Evolutionary conservation across 2,797 vertebrate genomes (phyloP), one percentile per base, ranked within the genome.

Genomic region (Muraenolepis orangiensis): DNA sequence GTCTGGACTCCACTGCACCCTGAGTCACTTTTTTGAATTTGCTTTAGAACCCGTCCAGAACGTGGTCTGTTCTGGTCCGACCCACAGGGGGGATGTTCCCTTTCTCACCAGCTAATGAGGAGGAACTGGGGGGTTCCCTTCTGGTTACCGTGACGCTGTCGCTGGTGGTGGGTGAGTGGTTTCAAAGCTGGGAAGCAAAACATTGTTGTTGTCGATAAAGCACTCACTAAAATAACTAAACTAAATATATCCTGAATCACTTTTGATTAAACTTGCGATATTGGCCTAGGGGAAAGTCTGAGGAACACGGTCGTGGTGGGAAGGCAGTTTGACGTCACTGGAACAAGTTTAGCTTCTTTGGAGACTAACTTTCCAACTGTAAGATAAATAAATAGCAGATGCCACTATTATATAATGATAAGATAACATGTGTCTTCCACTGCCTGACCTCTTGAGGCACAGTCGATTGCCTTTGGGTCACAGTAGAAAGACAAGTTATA

Each of bases 401-500:
- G 57, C 10, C 23, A 26, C 6, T 42, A 26, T 26, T n/a, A 16
- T 30, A 66, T 29, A 30, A 66, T 13, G 64, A 7, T 28, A 66
- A 3, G 26, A 26, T 4, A 66, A 66, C 20, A 5, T 7, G 23
- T 29, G 26, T 29, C 61, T 29, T 29, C 61, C 61, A 26, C 29
- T 18, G 4, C 3, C 64, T 18, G 64, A n/a, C 12, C 64, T 28
- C 64, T 6, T 66, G 64, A 66, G 5, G 26, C 64, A 29, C 64
- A 18, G 64, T 18, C 28, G 13, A 30, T 30, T 66, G 4, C 14
- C 64, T 30, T 29, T 30, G 13, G 29, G 28, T 66, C 5, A 66
- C 3, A 30, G 10, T 66, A 61, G 14, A 68, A 70, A 32, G 66
- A 74, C 61, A 75, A n/a, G 73, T 61, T 23, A 51, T 28, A 18